Evolutionary conservation across 2,797 vertebrate genomes (phyloP).

Genomic region (Intellagama lesueurii): DNA sequence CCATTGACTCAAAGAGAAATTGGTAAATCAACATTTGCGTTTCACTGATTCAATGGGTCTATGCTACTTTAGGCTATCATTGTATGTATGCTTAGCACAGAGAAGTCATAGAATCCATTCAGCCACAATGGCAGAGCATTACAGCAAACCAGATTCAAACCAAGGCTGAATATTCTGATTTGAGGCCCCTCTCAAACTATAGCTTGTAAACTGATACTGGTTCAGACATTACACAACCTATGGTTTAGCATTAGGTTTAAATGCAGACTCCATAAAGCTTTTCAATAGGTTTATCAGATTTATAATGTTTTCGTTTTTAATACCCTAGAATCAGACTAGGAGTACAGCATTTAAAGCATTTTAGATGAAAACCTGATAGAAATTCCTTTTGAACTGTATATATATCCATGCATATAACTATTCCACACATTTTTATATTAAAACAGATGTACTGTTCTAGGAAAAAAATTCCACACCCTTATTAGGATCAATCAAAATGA

Average conservation of each 20-base stretch:
- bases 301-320: conserved; percentile 34
- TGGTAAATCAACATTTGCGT: no score
- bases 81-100: no score
- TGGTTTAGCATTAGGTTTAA: background rate
- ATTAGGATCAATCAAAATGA: background rate
- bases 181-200: background rate
- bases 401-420: no score
- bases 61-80: no score
- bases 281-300: conserved; percentile 8
- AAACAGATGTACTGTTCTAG: background rate
- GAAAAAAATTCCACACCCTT: background rate
- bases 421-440: background rate
- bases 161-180: background rate
- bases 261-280: conserved; percentile 12
- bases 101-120: background rate
- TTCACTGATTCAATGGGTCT: no score
- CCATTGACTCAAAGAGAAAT: no score
- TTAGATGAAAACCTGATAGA: conserved; percentile 10
- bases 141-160: background rate
- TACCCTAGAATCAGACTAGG: background rate
- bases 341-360: background rate
- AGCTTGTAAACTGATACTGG: background rate
- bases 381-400: background rate
- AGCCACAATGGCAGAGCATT: background rate
- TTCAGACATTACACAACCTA: background rate